phyloP scores from a whole-genome alignment of 2,797 vertebrate species.

The Malurus leucopterus region DNA sequence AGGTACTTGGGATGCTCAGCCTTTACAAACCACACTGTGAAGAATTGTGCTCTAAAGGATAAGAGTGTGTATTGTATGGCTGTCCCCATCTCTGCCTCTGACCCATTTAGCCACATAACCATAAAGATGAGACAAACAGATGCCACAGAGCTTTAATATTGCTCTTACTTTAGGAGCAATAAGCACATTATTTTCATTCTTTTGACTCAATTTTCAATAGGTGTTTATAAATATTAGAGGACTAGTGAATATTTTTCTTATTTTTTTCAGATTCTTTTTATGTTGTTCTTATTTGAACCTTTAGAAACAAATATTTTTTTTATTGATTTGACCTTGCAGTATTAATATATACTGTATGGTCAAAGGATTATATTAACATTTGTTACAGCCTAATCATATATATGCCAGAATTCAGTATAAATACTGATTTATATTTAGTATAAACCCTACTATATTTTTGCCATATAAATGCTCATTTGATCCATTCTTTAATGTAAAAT shows the following conservation, averaged over 20 bases:
- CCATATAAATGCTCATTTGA: not conserved
- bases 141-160: not conserved
- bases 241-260: not conserved
- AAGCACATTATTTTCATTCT: not conserved
- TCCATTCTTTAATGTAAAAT: not conserved
- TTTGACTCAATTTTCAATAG: not conserved
- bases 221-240: not conserved
- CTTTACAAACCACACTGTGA: not conserved
- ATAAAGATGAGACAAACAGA: not conserved
- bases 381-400: not conserved
- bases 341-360: not conserved
- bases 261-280: not conserved
- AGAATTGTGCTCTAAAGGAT: not conserved
- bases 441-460: not conserved
- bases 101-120: not conserved
- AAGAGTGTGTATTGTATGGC: not conserved
- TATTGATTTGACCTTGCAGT: not conserved
- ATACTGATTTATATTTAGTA: not conserved
- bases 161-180: not conserved
- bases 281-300: not conserved
- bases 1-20: not conserved
- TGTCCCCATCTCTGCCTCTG: not conserved
- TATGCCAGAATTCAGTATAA: not conserved
- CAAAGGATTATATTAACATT: not conserved
- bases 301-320: not conserved